phyloP scores from a whole-genome alignment of 2,113 vertebrate genomes.

The Chitala chitala region DNA sequence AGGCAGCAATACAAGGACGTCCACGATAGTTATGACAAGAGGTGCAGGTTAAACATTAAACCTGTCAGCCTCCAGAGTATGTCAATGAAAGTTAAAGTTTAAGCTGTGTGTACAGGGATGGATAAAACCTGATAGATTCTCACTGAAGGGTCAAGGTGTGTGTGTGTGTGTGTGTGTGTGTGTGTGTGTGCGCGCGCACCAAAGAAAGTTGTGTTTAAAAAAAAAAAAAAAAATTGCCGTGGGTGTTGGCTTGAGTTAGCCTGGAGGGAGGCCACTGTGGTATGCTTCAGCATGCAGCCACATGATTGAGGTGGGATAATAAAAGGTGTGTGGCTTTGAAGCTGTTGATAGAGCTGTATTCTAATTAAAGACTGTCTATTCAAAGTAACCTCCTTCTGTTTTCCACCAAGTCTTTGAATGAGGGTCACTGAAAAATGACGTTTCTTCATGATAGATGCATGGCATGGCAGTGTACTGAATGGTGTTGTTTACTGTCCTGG shows the following conservation, averaged over 20 bases:
- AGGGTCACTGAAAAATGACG: background rate
- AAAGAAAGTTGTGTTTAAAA: too few relatives aligned
- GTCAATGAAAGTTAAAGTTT: background rate
- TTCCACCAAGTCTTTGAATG: background rate
- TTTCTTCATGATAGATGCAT: background rate
- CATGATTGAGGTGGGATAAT: background rate
- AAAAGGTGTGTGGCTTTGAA: background rate
- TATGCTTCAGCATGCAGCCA: background rate
- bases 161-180: too few relatives aligned
- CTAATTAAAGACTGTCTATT: background rate
- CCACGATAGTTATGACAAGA: too few relatives aligned
- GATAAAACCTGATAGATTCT: constrained; percentile 11
- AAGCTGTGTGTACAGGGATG: background rate
- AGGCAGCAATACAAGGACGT: too few relatives aligned
- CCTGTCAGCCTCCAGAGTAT: background rate
- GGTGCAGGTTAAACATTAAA: background rate
- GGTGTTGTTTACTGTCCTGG: background rate
- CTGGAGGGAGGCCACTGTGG: background rate
- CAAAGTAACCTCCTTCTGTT: background rate
- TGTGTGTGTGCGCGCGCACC: too few relatives aligned
- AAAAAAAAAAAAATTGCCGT: background rate
- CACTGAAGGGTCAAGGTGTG: background rate
- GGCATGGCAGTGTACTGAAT: background rate
- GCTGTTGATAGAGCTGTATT: background rate
- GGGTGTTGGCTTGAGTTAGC: background rate